Evolutionary conservation across 2,888 invertebrate species (phyloP).

Genomic region (Proisotoma minuta): DNA sequence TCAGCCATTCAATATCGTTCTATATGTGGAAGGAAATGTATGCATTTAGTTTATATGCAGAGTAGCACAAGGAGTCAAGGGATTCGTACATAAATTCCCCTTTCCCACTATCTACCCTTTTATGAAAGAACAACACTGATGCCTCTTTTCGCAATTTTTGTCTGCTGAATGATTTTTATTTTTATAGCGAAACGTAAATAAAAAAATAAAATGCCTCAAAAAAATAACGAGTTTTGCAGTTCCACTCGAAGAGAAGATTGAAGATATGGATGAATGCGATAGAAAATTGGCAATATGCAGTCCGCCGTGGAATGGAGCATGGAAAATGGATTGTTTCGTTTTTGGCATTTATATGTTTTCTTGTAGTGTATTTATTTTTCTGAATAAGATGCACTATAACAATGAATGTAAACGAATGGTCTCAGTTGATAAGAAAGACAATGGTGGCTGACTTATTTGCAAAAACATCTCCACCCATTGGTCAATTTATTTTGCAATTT

Average conservation of each 20-base stretch:
- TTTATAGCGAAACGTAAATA: constrained; percentile 3
- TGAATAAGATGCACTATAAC: too few relatives aligned
- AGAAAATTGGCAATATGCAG: constrained; percentile 3
- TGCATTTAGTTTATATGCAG: not conserved
- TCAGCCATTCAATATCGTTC: not conserved
- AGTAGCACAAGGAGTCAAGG: not conserved
- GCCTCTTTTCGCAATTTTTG: too few relatives aligned
- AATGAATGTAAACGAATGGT: too few relatives aligned
- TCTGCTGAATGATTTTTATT: not conserved
- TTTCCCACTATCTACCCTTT: not conserved
- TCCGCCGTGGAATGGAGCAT: not conserved
- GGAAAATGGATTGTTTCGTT: constrained; percentile 5
- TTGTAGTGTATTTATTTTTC: too few relatives aligned
- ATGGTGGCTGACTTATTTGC: too few relatives aligned
- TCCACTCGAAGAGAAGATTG: not conserved
- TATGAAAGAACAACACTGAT: too few relatives aligned
- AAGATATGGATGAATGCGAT: too few relatives aligned
- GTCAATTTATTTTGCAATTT: constrained; percentile 21
- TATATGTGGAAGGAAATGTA: not conserved
- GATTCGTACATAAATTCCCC: not conserved
- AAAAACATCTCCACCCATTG: too few relatives aligned
- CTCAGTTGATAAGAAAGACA: too few relatives aligned
- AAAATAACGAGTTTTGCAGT: constrained; percentile 1
- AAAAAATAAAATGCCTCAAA: not conserved
- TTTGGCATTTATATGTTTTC: not conserved